phyloP scores from a whole-genome alignment of 2,113 vertebrate genomes.

The Scalopus aquaticus region DNA sequence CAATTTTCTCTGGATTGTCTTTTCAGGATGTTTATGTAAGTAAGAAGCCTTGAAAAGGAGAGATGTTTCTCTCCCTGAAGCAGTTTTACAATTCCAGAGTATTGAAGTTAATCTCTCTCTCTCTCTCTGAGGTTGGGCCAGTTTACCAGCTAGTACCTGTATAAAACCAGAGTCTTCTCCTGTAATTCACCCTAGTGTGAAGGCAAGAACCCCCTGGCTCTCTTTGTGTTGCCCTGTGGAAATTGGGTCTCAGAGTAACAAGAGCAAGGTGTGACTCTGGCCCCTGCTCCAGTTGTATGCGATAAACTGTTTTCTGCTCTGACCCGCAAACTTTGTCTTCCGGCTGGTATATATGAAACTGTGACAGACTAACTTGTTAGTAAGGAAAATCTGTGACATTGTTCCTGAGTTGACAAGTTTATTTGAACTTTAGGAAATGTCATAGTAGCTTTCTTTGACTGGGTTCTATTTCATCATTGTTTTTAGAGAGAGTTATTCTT shows the following conservation, averaged over 20 bases:
- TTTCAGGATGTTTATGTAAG: not conserved
- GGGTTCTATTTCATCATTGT: not conserved
- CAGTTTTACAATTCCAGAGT: not conserved
- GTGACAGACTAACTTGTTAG: not conserved
- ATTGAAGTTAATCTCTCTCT: not conserved
- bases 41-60: not conserved
- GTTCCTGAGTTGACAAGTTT: not conserved
- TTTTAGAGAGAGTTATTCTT: not conserved
- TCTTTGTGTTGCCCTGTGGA: not conserved
- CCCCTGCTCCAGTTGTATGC: not conserved
- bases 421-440: not conserved
- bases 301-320: not conserved
- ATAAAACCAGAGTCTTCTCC: not conserved
- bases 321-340: not conserved
- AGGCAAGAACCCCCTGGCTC: not conserved
- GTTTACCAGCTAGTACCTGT: not conserved
- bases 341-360: not conserved
- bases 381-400: not conserved
- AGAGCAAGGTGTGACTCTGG: not conserved
- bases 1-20: not conserved
- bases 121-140: not conserved
- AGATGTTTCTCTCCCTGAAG: not conserved
- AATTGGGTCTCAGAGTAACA: not conserved
- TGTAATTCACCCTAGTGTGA: not conserved
- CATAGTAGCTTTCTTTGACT: not conserved